A percentile compares a stretch with the other conserved stretches of the same genome.
Evolutionary conservation across 2,113 vertebrate species (phyloP).

Genomic region (Noturus placidus): DNA sequence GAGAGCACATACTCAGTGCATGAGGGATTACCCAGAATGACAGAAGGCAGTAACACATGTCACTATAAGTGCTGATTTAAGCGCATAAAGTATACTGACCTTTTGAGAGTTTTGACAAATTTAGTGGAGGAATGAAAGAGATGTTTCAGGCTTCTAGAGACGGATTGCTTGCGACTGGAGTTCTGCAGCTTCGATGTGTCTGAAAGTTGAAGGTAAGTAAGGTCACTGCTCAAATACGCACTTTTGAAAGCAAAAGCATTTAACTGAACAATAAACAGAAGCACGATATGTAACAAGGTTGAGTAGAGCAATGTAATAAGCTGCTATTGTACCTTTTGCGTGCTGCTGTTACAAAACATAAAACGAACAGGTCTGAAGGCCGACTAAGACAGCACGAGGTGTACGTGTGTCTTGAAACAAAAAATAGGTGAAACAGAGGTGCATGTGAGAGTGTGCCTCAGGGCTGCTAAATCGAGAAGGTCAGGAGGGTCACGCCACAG

Average conservation of each 20-base stretch:
- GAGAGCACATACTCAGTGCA: conserved; percentile 28
- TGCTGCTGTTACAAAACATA: background rate
- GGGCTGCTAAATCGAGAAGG: conserved; percentile 22
- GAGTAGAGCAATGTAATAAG: background rate
- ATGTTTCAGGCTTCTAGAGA: conserved; percentile 94
- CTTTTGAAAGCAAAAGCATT: conserved; percentile 4
- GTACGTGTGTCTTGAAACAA: conserved; percentile 1
- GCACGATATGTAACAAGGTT: background rate
- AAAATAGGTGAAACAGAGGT: conserved; percentile 15
- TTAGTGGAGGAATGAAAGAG: conserved; percentile 97
- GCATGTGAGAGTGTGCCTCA: conserved; percentile 37
- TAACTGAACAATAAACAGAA: conserved; percentile 11
- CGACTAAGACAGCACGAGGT: background rate
- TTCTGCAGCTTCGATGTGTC: conserved; percentile 89
- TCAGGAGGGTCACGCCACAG: conserved; percentile 45
- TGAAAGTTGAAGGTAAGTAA: conserved; percentile 64
- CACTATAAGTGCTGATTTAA: conserved; percentile 27
- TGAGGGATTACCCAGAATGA: conserved; percentile 25
- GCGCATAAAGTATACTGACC: conserved; percentile 69
- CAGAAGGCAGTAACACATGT: conserved; percentile 31
- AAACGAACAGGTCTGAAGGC: background rate
- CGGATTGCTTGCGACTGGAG: conserved; percentile 90
- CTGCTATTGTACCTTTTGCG: background rate
- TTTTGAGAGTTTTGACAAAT: conserved; percentile 95
- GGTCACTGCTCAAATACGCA: background rate